Evolutionary conservation across 2,888 invertebrate species (phyloP).

Genomic region (Lepeophtheirus nordmannii): DNA sequence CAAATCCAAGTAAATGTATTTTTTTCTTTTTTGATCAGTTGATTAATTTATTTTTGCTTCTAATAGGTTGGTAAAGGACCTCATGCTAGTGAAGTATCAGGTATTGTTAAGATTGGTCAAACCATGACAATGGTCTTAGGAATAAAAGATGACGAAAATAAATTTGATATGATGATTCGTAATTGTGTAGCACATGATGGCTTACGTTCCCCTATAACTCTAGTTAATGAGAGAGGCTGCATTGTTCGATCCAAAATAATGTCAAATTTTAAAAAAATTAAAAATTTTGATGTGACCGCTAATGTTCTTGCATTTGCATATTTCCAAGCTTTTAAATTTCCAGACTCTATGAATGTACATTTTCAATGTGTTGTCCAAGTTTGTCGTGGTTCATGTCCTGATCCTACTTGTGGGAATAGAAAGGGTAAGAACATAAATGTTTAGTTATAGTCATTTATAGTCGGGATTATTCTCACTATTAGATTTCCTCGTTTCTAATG

Average conservation of each 20-base stretch:
- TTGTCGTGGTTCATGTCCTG: slow-evolving; percentile 20
- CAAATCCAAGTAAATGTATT: slow-evolving; percentile 51
- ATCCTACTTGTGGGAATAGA: slow-evolving; percentile 10
- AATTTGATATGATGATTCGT: slow-evolving; percentile 78
- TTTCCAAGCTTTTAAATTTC: slow-evolving; percentile 27
- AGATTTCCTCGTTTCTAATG: background rate
- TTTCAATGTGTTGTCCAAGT: slow-evolving; percentile 24
- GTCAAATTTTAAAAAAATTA: slow-evolving; percentile 84
- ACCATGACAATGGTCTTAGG: slow-evolving; percentile 94
- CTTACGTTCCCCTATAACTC: slow-evolving; percentile 75
- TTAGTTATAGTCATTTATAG: background rate
- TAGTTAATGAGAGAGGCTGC: slow-evolving; percentile 81
- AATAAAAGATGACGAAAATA: slow-evolving; percentile 86
- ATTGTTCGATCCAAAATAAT: slow-evolving; percentile 78
- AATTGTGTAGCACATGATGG: slow-evolving; percentile 90
- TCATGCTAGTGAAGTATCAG: slow-evolving; percentile 87
- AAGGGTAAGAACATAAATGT: background rate
- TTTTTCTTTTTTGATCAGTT: background rate
- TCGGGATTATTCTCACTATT: background rate
- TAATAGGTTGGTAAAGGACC: slow-evolving; percentile 68
- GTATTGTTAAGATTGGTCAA: slow-evolving; percentile 86
- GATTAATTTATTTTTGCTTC: slow-evolving; percentile 9
- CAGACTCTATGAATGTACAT: slow-evolving; percentile 23
- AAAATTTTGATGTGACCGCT: slow-evolving; percentile 83
- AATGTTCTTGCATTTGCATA: slow-evolving; percentile 71